phyloP scores from a whole-genome alignment of 1,140 invertebrate genomes.

The Helicoverpa armigera region DNA sequence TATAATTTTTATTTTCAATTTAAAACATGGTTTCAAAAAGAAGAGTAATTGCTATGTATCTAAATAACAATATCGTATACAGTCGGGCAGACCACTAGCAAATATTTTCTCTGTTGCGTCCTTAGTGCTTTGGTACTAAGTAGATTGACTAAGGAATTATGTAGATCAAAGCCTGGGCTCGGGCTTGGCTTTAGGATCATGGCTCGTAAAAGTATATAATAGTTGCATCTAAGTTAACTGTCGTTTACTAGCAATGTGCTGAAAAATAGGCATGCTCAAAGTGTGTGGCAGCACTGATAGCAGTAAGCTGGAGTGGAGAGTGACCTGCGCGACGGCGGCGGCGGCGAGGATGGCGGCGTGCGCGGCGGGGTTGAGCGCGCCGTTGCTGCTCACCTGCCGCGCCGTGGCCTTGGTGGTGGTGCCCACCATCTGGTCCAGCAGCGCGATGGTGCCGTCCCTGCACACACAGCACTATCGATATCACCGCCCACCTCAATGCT shows the following conservation, averaged over 20 bases:
- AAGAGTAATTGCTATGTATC: no score
- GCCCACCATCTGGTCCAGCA: conserved; percentile 86
- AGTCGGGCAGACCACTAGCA: no score
- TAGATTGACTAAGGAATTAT: no score
- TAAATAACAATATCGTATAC: no score
- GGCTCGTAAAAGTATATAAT: not conserved
- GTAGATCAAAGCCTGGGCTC: no score
- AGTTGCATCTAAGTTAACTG: conserved; percentile 55
- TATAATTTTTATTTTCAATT: not conserved
- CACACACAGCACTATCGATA: not conserved
- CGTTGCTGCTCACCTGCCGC: conserved; percentile 68
- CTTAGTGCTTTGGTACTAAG: no score
- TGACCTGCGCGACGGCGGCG: conserved; percentile 80
- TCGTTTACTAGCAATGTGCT: conserved; percentile 63
- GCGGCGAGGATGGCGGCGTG: conserved; percentile 82
- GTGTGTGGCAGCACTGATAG: not conserved
- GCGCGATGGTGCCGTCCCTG: conserved; percentile 84
- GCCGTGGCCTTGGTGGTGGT: conserved; percentile 84
- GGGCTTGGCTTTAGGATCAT: no score
- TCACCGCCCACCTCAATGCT: no score
- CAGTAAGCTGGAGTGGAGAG: not conserved
- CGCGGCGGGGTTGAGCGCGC: conserved; percentile 76
- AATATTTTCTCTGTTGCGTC: no score
- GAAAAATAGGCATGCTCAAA: conserved; percentile 38
- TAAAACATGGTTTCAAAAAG: not conserved